These are phyloP conservation scores for Scolopax rusticola DNA, from an alignment of 2,797 vertebrate species.

Conservation along the genomic window DNA sequence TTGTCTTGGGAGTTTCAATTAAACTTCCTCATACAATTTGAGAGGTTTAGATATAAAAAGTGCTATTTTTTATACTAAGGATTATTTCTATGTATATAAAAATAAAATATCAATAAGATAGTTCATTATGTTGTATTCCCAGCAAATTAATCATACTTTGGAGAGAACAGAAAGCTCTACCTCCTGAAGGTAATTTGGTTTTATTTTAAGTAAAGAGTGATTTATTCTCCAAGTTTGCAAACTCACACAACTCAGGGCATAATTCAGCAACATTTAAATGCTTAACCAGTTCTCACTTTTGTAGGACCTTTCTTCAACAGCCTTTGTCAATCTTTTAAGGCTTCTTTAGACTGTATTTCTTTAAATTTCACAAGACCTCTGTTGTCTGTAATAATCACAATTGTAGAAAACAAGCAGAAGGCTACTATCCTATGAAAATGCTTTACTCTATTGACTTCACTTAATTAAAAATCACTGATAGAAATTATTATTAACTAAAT, in stretches of 20 bases:
- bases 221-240: background rate
- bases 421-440: background rate
- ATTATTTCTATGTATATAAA: background rate
- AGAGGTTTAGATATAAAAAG: background rate
- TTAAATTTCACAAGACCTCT: background rate
- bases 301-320: background rate
- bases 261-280: background rate
- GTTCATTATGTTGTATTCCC: background rate
- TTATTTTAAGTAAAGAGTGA: background rate
- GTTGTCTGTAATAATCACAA: background rate
- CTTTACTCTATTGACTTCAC: background rate
- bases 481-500: background rate
- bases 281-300: background rate
- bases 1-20: background rate
- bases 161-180: background rate
- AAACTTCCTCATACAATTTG: background rate
- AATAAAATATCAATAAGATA: background rate
- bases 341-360: background rate
- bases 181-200: background rate
- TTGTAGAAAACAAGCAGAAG: background rate
- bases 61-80: background rate
- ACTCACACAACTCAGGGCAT: background rate
- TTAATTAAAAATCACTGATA: background rate
- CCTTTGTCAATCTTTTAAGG: background rate
- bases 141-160: slow-evolving; percentile 1